Evolutionary conservation across 2,797 vertebrate genomes (phyloP).

Genomic region (Spea hammondii): DNA sequence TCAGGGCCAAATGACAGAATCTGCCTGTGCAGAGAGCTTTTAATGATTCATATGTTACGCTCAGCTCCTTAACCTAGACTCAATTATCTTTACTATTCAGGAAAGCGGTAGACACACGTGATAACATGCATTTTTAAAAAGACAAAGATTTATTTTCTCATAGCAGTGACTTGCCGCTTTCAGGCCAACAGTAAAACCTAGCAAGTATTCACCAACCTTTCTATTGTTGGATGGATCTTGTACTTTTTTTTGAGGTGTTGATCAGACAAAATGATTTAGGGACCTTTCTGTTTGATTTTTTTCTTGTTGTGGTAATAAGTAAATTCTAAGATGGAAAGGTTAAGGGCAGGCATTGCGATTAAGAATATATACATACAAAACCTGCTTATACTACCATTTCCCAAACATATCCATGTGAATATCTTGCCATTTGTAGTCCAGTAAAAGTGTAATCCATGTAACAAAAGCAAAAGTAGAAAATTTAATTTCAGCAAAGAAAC

Average conservation of each 20-base stretch:
- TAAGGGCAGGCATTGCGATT: too few relatives aligned
- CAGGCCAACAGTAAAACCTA: conserved; percentile 30
- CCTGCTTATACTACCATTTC: not conserved
- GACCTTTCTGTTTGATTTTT: not conserved
- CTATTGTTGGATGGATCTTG: not conserved
- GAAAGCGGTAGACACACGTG: conserved; percentile 47
- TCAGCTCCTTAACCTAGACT: conserved; percentile 33
- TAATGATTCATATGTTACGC: conserved; percentile 6
- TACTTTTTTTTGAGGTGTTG: not conserved
- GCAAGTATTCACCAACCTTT: not conserved
- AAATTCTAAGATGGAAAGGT: not conserved
- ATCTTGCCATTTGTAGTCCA: not conserved
- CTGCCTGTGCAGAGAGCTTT: conserved; percentile 4
- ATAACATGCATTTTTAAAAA: conserved; percentile 49
- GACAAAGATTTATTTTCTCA: accelerated
- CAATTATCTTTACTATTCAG: conserved; percentile 54
- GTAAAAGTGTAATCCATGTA: not conserved
- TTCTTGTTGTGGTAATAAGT: not conserved
- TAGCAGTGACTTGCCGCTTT: conserved; percentile 8
- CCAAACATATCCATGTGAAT: not conserved
- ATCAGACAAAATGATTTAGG: not conserved
- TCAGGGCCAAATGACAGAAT: conserved; percentile 24
- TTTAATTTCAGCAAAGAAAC: too few relatives aligned
- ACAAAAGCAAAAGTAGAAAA: too few relatives aligned
- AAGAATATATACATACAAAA: not conserved